These are phyloP conservation scores for Zosterops borbonicus DNA, from an alignment of 2,113 vertebrate species.

Conservation along the genomic window DNA sequence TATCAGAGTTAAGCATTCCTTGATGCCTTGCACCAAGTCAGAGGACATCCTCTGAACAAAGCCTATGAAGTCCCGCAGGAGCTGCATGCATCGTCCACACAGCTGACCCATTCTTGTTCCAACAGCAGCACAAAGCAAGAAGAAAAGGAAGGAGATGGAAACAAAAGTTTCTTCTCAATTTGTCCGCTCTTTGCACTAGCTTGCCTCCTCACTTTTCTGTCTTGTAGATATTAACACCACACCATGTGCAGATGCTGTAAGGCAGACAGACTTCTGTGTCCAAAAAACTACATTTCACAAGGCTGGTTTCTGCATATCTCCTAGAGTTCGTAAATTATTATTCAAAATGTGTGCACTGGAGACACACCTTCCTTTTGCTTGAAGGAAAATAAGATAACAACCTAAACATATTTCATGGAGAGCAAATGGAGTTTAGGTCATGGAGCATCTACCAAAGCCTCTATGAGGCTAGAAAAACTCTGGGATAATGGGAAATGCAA, in stretches of 20 bases:
- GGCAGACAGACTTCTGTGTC: background rate
- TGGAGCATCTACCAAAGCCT: background rate
- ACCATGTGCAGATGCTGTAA: background rate
- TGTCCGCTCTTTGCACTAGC: background rate
- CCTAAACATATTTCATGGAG: background rate
- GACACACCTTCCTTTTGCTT: background rate
- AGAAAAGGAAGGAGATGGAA: background rate
- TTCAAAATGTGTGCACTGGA: background rate
- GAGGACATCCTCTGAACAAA: constrained; percentile 53
- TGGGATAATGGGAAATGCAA: background rate
- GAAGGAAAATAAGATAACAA: background rate
- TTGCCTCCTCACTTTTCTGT: background rate
- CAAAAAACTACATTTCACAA: background rate
- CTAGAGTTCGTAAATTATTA: background rate
- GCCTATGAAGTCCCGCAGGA: constrained; percentile 60
- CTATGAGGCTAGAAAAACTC: background rate
- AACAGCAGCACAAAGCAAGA: background rate
- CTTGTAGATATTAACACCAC: background rate
- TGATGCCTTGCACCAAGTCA: constrained; percentile 54
- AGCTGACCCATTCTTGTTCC: constrained; percentile 60
- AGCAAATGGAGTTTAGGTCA: background rate
- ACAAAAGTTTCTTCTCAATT: background rate
- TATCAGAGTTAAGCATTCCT: constrained; percentile 60
- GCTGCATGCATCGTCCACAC: constrained; percentile 69
- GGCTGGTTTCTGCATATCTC: background rate